Base-by-base conservation (phyloP, 2,888 invertebrate genomes). In the Dermolepida albohirtum region DNA sequence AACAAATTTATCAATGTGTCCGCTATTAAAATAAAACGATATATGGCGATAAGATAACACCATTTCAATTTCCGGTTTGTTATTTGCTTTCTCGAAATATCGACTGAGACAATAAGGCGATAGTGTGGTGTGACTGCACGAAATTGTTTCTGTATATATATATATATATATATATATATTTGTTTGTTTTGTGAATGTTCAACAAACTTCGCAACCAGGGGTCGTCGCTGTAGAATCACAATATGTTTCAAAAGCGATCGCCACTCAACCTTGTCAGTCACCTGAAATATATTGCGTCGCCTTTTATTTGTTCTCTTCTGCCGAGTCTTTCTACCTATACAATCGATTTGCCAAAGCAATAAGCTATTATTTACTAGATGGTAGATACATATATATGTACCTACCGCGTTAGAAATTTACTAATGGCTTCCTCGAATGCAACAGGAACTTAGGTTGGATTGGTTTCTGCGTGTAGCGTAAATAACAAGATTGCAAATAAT, bases 171-270 rank as follows among this genome's bases (percentile, higher is more conserved):
- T 43, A 39, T 39, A 34, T 57, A 27, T 43, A 10, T 57, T 16
- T 49, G 43, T 40, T 47, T 47, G 44, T 50, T 27, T 16, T 62
- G 16, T 39, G 16, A 34, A 34, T 39, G 47, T 34, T 62, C n/a
- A 57, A 44, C 43, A 55, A 55, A 59, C 41, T 59, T 66, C 41
- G 16, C 41, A 47, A 55, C 14, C 51, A 22, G 50, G 34, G 43
- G 41, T 66, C 59, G 55, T 57, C 22, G 49, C 17, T 34, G 70
- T 71, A 67, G 71, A 73, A 74, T 74, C 76, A 75, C 76, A 75
- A 76, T 76, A 76, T 76, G 76, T 73, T 75, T 69, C 73, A 74
- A 72, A 75, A 75, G 72, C 75, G 74, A 77, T 77, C 74, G 75
- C 75, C 74, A 73, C 74, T 74, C 74, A 74, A 74, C 73, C 73